phyloP scores from a whole-genome alignment of 2,797 vertebrate genomes.

The Sebastes nivosus region DNA sequence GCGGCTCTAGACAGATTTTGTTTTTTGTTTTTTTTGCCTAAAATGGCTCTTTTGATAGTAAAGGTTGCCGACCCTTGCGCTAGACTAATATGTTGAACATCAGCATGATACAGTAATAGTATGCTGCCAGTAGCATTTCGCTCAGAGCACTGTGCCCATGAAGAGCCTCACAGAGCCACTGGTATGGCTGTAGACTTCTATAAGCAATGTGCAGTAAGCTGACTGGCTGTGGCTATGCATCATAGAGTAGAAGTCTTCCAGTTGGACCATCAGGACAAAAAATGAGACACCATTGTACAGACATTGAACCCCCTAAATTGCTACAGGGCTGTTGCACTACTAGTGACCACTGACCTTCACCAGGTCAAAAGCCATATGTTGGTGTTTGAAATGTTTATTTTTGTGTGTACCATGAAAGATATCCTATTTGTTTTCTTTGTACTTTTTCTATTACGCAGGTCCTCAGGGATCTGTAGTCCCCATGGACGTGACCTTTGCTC shows the following conservation, averaged over 20 bases:
- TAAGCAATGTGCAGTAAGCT: not conserved
- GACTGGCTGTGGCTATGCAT: not conserved
- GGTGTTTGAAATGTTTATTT: not conserved
- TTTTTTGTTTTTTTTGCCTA: too few species aligned
- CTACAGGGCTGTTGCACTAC: not conserved
- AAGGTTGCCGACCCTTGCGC: too few species aligned
- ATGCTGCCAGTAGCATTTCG: too few species aligned
- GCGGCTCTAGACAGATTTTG: too few species aligned
- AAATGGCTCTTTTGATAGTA: too few species aligned
- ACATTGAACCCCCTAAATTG: not conserved
- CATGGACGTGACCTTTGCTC: not conserved
- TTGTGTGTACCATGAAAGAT: not conserved
- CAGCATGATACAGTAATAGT: too few species aligned
- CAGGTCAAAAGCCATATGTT: not conserved
- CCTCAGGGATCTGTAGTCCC: not conserved
- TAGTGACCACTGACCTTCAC: not conserved
- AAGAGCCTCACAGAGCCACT: not conserved
- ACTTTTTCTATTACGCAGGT: not conserved
- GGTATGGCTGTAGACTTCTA: not conserved
- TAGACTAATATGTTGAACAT: too few species aligned
- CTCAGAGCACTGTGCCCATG: not conserved
- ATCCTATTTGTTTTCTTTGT: not conserved
- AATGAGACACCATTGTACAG: not conserved
- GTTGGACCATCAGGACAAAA: not conserved
- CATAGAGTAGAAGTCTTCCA: not conserved